phyloP scores from a whole-genome alignment of 2,113 vertebrate genomes.

The Podilymbus podiceps region DNA sequence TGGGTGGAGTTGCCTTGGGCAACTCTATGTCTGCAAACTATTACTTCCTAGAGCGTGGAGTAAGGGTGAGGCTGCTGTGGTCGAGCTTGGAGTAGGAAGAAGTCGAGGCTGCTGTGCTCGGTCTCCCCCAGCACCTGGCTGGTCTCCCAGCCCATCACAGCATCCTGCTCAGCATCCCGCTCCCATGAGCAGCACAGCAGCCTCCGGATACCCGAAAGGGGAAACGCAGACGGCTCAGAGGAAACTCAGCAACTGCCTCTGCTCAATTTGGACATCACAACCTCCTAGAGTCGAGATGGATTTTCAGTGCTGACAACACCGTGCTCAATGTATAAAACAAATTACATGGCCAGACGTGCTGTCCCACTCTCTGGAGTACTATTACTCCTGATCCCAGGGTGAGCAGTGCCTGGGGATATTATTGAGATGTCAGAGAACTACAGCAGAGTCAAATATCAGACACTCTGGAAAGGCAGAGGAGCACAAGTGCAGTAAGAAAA shows the following conservation, averaged over 20 bases:
- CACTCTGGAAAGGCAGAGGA: background rate
- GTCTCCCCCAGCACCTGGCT: rapidly evolving
- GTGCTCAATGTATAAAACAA: rapidly evolving
- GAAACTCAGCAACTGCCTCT: background rate
- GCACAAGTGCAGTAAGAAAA: background rate
- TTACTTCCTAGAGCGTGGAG: background rate
- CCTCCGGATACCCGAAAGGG: background rate
- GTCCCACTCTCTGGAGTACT: background rate
- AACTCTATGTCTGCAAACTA: background rate
- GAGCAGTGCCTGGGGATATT: background rate
- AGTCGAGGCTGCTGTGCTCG: rapidly evolving
- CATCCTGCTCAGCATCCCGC: background rate
- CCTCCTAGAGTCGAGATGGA: rapidly evolving
- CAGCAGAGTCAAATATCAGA: background rate
- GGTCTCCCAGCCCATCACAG: background rate
- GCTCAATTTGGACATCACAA: background rate
- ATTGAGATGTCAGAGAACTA: background rate
- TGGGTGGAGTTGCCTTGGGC: background rate
- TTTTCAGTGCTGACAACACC: background rate
- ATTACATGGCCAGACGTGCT: background rate
- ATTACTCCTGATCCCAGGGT: background rate
- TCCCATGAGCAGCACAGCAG: background rate
- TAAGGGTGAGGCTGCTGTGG: background rate
- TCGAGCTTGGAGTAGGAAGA: background rate
- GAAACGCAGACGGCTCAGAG: background rate